Conservation (phyloP, 2,113 vertebrate genomes). For the Poeciliopsis occidentalis region DNA sequence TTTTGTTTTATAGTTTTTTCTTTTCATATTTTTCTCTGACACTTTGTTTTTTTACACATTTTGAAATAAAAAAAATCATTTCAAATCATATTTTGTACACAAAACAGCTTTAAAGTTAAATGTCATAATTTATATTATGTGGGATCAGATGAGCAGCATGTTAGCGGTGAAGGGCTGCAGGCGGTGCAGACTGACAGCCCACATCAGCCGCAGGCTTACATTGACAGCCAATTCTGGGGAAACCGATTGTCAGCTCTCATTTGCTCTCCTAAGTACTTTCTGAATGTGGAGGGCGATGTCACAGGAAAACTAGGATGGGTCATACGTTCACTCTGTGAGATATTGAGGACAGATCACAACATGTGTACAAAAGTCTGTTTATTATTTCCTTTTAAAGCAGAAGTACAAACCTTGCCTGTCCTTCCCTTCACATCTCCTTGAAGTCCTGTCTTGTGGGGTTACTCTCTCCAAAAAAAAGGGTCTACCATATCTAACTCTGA, state of each 20-base stretch:
- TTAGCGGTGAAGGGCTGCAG: constrained; percentile 6
- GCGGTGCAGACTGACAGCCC: constrained; percentile 2
- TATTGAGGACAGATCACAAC: constrained; percentile 16
- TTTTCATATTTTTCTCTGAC: no score
- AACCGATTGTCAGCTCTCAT: constrained; percentile 17
- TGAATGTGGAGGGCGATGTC: constrained; percentile 22
- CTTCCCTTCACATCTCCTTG: constrained; percentile 52
- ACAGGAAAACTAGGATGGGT: constrained; percentile 22
- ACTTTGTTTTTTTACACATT: no score
- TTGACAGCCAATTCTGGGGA: constrained; percentile 12
- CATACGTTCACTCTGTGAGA: constrained; percentile 25
- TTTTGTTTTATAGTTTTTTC: no score
- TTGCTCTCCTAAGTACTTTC: constrained; percentile 18
- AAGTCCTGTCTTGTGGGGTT: constrained; percentile 53
- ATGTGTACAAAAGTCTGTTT: constrained; percentile 12
- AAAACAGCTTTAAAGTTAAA: neutral
- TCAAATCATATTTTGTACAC: no score
- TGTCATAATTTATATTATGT: neutral
- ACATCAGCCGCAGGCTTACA: constrained; percentile 31
- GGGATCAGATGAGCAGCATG: neutral
- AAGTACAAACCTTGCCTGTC: constrained; percentile 22
- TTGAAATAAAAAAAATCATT: no score
- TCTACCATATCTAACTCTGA: constrained; percentile 35
- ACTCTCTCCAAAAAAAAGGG: constrained; percentile 35
- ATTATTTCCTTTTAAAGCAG: constrained; percentile 23